These are phyloP conservation scores for Periparus ater DNA, from an alignment of 2,797 vertebrate species.

Conservation along the genomic window DNA sequence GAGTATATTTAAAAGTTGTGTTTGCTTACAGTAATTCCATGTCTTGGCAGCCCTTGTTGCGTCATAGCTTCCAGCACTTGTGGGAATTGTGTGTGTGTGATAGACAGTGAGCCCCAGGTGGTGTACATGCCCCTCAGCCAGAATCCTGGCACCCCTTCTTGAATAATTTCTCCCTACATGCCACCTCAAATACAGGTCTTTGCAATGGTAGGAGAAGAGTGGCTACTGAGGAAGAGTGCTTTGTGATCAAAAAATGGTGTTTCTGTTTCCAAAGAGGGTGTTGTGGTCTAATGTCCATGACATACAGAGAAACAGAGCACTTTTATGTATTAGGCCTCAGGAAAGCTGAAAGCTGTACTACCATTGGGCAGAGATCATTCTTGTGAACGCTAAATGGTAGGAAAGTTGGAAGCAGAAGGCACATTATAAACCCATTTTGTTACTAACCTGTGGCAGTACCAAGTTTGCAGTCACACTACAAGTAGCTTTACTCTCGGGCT, in stretches of 20 bases:
- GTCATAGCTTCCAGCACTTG: accelerated
- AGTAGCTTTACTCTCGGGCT: background rate
- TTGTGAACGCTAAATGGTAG: background rate
- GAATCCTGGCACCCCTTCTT: background rate
- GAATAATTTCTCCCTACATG: background rate
- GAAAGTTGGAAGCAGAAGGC: background rate
- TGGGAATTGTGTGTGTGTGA: background rate
- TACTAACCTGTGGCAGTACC: background rate
- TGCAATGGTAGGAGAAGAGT: background rate
- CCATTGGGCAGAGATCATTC: background rate
- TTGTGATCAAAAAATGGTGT: background rate
- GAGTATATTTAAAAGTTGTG: background rate
- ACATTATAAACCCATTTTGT: background rate
- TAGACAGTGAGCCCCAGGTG: background rate
- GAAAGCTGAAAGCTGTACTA: background rate
- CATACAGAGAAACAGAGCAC: background rate
- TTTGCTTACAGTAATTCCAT: background rate
- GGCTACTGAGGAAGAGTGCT: accelerated
- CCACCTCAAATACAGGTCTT: background rate
- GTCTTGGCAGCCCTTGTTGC: background rate
- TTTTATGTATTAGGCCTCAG: background rate
- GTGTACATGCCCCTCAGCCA: background rate
- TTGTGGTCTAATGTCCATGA: background rate
- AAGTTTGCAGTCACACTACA: background rate
- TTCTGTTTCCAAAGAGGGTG: background rate